Base-by-base conservation (phyloP, 2,888 invertebrate genomes). In the Dryobotodes eremita region DNA sequence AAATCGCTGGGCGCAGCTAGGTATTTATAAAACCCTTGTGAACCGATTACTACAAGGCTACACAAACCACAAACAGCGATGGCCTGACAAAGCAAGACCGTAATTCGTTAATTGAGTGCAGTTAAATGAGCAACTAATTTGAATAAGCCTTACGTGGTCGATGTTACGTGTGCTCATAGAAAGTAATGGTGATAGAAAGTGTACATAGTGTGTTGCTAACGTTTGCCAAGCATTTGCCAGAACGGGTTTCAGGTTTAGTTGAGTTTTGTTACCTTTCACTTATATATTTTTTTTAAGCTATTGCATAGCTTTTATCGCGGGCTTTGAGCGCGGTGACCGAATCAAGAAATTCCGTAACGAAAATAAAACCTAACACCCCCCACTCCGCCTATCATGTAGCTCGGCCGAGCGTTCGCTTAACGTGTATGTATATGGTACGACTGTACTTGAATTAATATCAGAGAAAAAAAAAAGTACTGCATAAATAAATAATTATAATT, bases 71-170 rank as follows among this genome's bases (percentile, higher is more conserved):
- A 48, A 42, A 82, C 73, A 50, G 26, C 13, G 62, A 75, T 70
- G 72, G 59, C 0, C 55, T 75, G 75, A 85, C 71, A 79, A 82
- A 77, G 76, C 75, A 79, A 80, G 23, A 71, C 73, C 71, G 76
- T 83, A 90, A 84, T 85, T 86, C 81, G 85, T 88, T 89, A 88
- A 87, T 89, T 88, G 84, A 83, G 83, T 74, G 83, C 84, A 83
- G 87, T 88, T 89, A 86, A 89, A 88, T 88, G 87, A 87, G 86
- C 88, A 87, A 84, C 89, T 86, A 86, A 90, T 90, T 90, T 90
- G 89, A 88, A 89, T 90, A 89, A 90, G 82, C 89, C 81, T 83
- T 79, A 78, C 76, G 74, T 48, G 69, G 79, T 23, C 2, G n/a
- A n/a, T 42, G 73, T 87, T 90, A 84, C 86, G 83, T 89, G 72